Base-by-base conservation (phyloP, 2,888 invertebrate genomes). In the Meiosimyza decipiens region DNA sequence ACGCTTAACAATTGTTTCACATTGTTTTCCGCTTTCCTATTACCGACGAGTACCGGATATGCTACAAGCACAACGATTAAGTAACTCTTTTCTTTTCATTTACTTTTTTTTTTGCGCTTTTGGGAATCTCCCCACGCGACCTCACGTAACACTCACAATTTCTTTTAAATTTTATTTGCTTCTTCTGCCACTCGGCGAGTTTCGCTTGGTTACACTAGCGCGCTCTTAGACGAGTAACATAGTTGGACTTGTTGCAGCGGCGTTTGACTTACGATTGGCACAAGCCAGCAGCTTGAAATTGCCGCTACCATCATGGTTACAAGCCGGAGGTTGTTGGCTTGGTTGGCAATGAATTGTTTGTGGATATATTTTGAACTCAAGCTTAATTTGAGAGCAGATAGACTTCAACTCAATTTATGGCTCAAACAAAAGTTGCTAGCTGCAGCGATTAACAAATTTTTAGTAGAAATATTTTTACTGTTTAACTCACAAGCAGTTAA, bases 201-300 rank as follows among this genome's bases (percentile, higher is more conserved):
- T 51, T 13, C 3, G 15, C 11, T 13, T n/a, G 28, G 28, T 11
- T 40, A 9, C 40, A 40, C 9, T 40, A 9, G 6, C 9, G 9
- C 40, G 40, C 40, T 40, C 40, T 40, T 11, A 28, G 57, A 57
- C 22, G 57, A 9, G 18, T 22, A 22, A 62, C 13, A 33, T n/a
- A 52, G 28, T 52, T 16, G 62, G 70, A 62, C 70, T 70, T 16
- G 60, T 62, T 60, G 62, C 70, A 47, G 51, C 70, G 62, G 62
- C 62, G 80, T 79, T 77, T 73, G 77, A 73, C 77, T 78, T 71
- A 79, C 82, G 80, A 82, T 81, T 82, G 82, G 80, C 79, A 80
- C 79, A 80, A 79, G 80, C 77, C 57, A 59, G 60, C 52, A 52
- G 62, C 28, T 40, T 12, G 40, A 40, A 51, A 22, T 59, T 33